A percentile compares a stretch with the other conserved stretches of the same genome.
These are phyloP conservation scores for Pristionchus japonicus DNA, from an alignment of 2,888 invertebrate genomes.

Conservation along the genomic window DNA sequence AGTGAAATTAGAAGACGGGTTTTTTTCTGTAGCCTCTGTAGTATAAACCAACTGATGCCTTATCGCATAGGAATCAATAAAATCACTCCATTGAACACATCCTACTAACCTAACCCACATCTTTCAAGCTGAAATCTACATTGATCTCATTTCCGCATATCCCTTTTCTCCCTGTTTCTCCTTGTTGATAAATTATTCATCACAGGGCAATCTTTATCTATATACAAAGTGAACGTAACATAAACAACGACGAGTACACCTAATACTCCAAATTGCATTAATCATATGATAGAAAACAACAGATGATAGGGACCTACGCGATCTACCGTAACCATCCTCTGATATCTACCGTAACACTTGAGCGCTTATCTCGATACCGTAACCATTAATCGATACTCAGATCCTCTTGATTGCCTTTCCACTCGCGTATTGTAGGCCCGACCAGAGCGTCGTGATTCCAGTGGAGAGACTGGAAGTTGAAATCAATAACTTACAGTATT, in stretches of 20 bases:
- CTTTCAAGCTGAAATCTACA: conserved; percentile 29
- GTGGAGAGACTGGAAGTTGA: neutral
- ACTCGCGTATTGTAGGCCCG: conserved; percentile 71
- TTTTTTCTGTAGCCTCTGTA: neutral
- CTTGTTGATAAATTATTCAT: conserved; percentile 27
- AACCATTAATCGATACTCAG: conserved; percentile 38
- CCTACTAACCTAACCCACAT: neutral
- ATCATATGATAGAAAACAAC: neutral
- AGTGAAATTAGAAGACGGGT: conserved; percentile 16
- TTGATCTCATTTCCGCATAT: conserved; percentile 20
- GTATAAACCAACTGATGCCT: too few species aligned
- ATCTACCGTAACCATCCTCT: conserved; percentile 30
- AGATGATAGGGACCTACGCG: conserved; percentile 33
- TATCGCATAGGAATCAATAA: too few species aligned
- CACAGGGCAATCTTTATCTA: neutral
- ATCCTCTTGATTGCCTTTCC: conserved; percentile 68
- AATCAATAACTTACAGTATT: neutral
- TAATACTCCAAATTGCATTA: neutral
- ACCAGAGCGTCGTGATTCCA: conserved; percentile 68
- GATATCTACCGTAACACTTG: neutral
- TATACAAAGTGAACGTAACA: conserved; percentile 21
- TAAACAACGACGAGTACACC: neutral
- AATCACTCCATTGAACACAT: too few species aligned
- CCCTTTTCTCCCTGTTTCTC: neutral
- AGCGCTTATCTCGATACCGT: neutral